These are phyloP conservation scores for Venustaconcha ellipsiformis DNA, from an alignment of 1,140 invertebrate species.

Conservation along the genomic window DNA sequence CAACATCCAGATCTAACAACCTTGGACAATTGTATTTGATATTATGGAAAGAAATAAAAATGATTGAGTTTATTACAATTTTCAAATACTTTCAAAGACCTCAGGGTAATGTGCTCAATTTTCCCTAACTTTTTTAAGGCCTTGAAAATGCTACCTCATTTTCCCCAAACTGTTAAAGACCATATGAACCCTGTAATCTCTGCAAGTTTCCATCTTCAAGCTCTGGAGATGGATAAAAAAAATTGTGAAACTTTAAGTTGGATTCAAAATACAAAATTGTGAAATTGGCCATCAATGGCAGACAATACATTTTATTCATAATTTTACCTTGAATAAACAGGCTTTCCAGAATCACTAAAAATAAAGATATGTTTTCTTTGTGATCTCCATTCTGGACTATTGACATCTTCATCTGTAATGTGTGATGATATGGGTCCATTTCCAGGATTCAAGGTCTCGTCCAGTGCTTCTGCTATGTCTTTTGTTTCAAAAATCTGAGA, in stretches of 20 bases:
- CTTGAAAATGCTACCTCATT: too few species aligned
- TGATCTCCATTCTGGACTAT: conserved; percentile 79
- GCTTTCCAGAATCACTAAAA: conserved; percentile 94
- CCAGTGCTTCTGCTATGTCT: conserved; percentile 35
- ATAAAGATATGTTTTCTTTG: conserved; percentile 95
- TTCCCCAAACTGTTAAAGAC: too few species aligned
- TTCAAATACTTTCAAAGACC: too few species aligned
- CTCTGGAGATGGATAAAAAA: neutral
- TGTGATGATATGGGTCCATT: conserved; percentile 59
- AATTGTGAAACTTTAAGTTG: neutral
- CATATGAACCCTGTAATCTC: too few species aligned
- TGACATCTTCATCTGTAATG: conserved; percentile 71
- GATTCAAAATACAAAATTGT: neutral
- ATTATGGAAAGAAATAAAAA: too few species aligned
- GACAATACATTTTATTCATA: too few species aligned
- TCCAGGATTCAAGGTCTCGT: conserved; percentile 17
- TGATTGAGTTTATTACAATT: too few species aligned
- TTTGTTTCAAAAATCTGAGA: conserved; percentile 29
- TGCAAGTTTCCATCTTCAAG: neutral
- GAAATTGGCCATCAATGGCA: too few species aligned
- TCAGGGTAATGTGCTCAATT: too few species aligned
- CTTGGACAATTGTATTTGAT: too few species aligned
- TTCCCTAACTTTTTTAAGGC: too few species aligned
- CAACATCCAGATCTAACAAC: too few species aligned
- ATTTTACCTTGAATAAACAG: conserved; percentile 89